Conservation (phyloP, 2,113 vertebrate species). For the Athene cunicularia region DNA sequence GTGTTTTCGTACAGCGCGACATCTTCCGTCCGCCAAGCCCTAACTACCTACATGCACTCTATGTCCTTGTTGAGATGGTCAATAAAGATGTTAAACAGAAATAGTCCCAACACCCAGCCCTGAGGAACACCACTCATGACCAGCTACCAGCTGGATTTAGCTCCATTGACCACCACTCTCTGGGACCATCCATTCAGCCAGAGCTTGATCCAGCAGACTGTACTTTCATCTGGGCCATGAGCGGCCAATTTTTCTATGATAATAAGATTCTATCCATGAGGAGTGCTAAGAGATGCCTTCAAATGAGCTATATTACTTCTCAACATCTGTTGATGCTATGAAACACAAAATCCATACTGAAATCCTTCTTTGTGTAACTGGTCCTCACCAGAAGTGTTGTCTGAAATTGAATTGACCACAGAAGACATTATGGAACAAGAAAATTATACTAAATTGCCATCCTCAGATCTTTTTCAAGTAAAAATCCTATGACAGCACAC, state of each 20-base stretch:
- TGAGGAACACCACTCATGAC: too few relatives aligned
- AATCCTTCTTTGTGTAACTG: not conserved
- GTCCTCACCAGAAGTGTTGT: not conserved
- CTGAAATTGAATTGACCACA: not conserved
- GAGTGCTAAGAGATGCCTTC: not conserved
- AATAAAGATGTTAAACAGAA: too few relatives aligned
- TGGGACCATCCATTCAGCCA: too few relatives aligned
- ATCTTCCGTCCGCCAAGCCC: too few relatives aligned
- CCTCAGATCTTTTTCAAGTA: not conserved
- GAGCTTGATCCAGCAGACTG: too few relatives aligned
- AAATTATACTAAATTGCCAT: not conserved
- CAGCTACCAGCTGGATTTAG: too few relatives aligned
- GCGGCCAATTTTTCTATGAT: too few relatives aligned
- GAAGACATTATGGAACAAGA: not conserved
- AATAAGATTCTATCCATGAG: not conserved
- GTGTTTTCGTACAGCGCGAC: too few relatives aligned
- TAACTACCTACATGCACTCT: not conserved
- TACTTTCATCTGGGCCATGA: too few relatives aligned
- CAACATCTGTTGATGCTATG: not conserved
- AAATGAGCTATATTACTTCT: not conserved
- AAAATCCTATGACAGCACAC: not conserved
- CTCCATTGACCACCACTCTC: too few relatives aligned
- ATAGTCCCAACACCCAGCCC: too few relatives aligned
- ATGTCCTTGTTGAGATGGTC: too few relatives aligned
- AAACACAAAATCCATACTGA: not conserved